A percentile compares a stretch with the other conserved stretches of the same genome.
Evolutionary conservation across 2,888 invertebrate species (phyloP).

Genomic region (Sesia apiformis): DNA sequence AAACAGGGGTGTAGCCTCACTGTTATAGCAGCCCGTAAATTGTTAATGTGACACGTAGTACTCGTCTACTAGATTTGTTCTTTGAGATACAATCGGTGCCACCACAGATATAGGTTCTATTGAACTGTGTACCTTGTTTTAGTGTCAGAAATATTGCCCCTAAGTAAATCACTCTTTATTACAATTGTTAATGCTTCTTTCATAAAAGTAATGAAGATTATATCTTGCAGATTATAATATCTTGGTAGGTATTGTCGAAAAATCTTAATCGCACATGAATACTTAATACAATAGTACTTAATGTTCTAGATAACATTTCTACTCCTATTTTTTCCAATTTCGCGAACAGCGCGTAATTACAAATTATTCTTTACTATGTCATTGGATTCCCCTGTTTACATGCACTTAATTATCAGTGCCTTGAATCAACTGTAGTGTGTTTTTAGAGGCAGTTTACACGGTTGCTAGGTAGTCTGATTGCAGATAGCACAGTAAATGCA

Average conservation of each 20-base stretch:
- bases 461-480: slow-evolving; percentile 13
- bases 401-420: slow-evolving; percentile 6
- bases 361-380: not conserved
- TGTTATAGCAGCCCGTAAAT: slow-evolving; percentile 37
- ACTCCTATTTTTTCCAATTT: no score
- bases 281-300: no score
- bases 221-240: no score
- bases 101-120: not conserved
- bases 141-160: no score
- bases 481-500: slow-evolving; percentile 19
- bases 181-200: no score
- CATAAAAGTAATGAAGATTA: no score
- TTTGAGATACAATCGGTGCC: slow-evolving; percentile 40
- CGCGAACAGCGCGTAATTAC: not conserved
- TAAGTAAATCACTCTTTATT: no score
- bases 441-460: slow-evolving; percentile 15
- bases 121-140: not conserved
- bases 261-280: no score
- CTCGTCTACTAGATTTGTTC: slow-evolving; percentile 27
- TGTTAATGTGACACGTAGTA: slow-evolving; percentile 45
- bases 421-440: slow-evolving; percentile 13
- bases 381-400: not conserved
- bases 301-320: no score
- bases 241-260: no score
- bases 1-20: slow-evolving; percentile 37